Conservation (phyloP, 2,113 vertebrate genomes). For the Synodontis membranacea region DNA sequence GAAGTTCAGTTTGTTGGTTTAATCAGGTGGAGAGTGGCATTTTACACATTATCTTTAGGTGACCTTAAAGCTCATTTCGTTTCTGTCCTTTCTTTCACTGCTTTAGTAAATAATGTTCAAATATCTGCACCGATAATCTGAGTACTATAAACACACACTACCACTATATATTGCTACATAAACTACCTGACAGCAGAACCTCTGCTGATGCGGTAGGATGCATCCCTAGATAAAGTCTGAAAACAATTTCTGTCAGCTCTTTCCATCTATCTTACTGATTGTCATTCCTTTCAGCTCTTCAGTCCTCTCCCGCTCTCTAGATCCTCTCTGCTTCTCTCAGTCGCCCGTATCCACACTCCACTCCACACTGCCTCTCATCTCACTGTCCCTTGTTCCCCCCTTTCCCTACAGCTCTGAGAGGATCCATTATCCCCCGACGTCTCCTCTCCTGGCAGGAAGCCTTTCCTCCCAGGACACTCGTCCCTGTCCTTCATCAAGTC, state of each 20-base stretch:
- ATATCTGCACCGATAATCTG: not conserved
- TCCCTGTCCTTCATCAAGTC: constrained; percentile 47
- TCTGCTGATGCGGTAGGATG: not conserved
- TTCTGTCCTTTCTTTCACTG: not conserved
- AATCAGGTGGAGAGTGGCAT: not conserved
- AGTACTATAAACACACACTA: not conserved
- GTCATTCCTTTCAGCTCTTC: constrained; percentile 26
- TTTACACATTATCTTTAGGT: not conserved
- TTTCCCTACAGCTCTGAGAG: constrained; percentile 38
- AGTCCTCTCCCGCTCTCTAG: constrained; percentile 11
- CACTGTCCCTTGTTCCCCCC: constrained; percentile 16
- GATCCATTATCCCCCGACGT: constrained; percentile 47
- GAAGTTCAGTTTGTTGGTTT: not conserved
- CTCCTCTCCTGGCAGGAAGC: constrained; percentile 47
- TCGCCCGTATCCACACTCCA: not conserved
- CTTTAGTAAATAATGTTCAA: not conserved
- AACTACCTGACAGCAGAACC: not conserved
- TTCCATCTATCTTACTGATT: constrained; percentile 24
- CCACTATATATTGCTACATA: not conserved
- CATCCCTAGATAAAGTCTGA: constrained; percentile 10
- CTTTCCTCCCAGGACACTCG: constrained; percentile 46
- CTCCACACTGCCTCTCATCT: constrained; percentile 35
- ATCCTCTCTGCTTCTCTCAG: constrained; percentile 2
- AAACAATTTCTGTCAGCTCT: constrained; percentile 39
- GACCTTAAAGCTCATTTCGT: not conserved